These are phyloP conservation scores for Bambusicola thoracicus DNA, from an alignment of 2,113 vertebrate genomes.

Conservation along the genomic window DNA sequence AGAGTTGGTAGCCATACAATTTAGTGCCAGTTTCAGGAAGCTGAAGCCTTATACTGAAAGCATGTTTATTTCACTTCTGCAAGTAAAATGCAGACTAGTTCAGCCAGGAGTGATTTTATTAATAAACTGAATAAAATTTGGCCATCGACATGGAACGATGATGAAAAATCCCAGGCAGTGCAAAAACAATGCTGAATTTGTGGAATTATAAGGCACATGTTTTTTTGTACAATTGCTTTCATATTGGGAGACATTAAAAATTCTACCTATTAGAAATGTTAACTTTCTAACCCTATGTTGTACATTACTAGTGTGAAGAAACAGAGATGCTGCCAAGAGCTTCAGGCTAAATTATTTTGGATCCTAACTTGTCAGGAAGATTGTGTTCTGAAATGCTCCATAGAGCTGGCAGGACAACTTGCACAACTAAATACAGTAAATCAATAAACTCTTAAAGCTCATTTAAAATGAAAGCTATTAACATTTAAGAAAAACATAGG, in stretches of 20 bases:
- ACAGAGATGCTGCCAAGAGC: slow-evolving; percentile 33
- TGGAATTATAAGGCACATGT: fast-evolving
- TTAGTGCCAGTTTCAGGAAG: not conserved
- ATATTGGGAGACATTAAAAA: not conserved
- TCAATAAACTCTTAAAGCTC: slow-evolving; percentile 44
- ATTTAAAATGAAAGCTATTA: slow-evolving; percentile 57
- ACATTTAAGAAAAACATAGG: slow-evolving; percentile 3
- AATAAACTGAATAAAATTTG: not conserved
- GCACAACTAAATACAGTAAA: slow-evolving; percentile 31
- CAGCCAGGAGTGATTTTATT: not conserved
- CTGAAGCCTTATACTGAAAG: not conserved
- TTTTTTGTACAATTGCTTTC: not conserved
- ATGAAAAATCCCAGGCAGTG: not conserved
- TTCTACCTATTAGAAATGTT: not conserved
- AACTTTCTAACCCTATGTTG: not conserved
- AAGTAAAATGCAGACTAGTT: not conserved
- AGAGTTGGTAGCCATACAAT: not conserved
- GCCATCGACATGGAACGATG: not conserved
- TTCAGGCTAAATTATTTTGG: slow-evolving; percentile 60
- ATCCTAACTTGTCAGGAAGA: slow-evolving; percentile 30
- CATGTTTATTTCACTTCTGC: not conserved
- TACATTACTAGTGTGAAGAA: slow-evolving; percentile 13
- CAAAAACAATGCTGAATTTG: not conserved
- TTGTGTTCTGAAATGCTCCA: slow-evolving; percentile 60
- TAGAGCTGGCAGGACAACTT: slow-evolving; percentile 23